Evolutionary conservation across 2,888 invertebrate genomes (phyloP).

Genomic region (Acronicta leporina): DNA sequence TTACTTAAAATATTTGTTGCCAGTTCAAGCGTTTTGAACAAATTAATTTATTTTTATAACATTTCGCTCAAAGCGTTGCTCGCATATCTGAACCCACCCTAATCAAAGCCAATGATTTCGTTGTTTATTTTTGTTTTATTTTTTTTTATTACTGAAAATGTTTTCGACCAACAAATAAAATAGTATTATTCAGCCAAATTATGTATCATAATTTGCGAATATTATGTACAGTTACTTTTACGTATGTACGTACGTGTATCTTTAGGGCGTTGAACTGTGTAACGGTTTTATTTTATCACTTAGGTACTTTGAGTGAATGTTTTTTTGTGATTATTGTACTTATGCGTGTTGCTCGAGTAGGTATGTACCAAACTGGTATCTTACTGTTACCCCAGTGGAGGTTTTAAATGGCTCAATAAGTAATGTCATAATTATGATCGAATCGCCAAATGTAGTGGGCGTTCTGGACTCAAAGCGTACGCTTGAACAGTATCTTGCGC

Average conservation of each 20-base stretch:
- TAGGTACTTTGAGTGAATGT: conserved; percentile 60
- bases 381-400: conserved; percentile 18
- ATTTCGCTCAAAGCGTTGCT: not conserved
- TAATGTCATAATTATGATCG: not conserved
- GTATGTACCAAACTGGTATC: conserved; percentile 48
- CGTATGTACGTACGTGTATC: conserved; percentile 38
- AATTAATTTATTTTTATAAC: not conserved
- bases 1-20: not conserved
- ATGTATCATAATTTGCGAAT: conserved; percentile 69
- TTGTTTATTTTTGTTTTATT: conserved; percentile 72
- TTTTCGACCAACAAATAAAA: conserved; percentile 56
- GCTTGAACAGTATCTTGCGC: too few species aligned
- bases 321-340: conserved; percentile 83
- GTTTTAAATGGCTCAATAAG: not conserved
- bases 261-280: conserved; percentile 50
- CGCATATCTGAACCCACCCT: conserved; percentile 33
- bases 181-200: conserved; percentile 71
- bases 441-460: not conserved
- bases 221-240: conserved; percentile 52
- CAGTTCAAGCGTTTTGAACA: conserved; percentile 2
- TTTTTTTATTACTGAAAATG: conserved; percentile 55
- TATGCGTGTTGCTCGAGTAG: conserved; percentile 73
- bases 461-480: too few species aligned
- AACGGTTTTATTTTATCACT: conserved; percentile 51
- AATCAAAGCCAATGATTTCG: conserved; percentile 71